Conservation (phyloP, 1,140 invertebrate species). For the Drosophila guanche region DNA sequence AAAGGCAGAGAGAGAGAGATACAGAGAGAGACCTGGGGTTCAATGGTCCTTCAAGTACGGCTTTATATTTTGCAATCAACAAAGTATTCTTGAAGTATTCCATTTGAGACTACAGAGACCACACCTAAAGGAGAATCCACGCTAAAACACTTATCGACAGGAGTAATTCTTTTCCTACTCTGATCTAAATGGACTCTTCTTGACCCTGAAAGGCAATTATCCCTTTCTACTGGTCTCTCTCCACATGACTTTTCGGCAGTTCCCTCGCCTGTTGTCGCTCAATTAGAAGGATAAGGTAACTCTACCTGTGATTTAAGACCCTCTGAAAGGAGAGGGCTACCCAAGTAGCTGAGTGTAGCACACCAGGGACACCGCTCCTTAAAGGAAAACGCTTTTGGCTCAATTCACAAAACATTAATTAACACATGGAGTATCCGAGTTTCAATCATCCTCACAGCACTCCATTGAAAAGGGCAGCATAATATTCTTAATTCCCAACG, state of each 20-base stretch:
- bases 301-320: conserved; percentile 51
- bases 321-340: conserved; percentile 19
- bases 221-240: conserved; percentile 30
- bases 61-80: neutral
- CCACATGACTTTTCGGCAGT: conserved; percentile 21
- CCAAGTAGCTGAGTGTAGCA: conserved; percentile 43
- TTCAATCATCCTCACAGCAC: neutral
- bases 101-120: neutral
- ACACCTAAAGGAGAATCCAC: conserved; percentile 30
- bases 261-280: conserved; percentile 43
- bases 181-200: conserved; percentile 21
- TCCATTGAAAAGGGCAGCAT: conserved; percentile 1
- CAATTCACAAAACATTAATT: conserved; percentile 9
- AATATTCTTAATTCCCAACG: conserved; percentile 94
- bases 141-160: conserved; percentile 50
- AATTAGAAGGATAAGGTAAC: conserved; percentile 43
- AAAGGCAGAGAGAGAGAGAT: conserved; percentile 14
- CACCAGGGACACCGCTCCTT: conserved; percentile 57
- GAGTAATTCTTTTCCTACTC: conserved; percentile 35
- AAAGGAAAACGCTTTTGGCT: conserved; percentile 10
- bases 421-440: neutral
- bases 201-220: conserved; percentile 74
- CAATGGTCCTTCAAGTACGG: conserved; percentile 24
- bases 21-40: conserved; percentile 30
- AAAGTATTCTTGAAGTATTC: neutral